Evolutionary conservation across 1,140 invertebrate genomes (phyloP).

Genomic region (Eueides isabella): DNA sequence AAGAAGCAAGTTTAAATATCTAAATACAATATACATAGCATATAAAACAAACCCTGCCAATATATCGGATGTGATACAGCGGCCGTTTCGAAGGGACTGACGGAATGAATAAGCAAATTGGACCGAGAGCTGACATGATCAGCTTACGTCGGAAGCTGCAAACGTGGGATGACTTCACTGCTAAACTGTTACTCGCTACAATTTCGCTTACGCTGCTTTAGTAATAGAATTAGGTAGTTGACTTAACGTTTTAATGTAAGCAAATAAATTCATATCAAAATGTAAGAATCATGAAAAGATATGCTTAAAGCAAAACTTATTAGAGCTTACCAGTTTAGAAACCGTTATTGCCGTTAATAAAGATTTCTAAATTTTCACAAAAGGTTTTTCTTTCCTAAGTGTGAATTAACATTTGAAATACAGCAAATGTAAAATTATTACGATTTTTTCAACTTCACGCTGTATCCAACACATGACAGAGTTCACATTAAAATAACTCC

Average conservation of each 20-base stretch:
- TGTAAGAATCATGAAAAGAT: too few species aligned
- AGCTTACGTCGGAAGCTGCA: slow-evolving; percentile 29
- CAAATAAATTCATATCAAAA: too few species aligned
- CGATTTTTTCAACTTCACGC: too few species aligned
- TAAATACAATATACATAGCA: neutral
- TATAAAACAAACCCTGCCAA: slow-evolving; percentile 8
- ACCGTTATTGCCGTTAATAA: too few species aligned
- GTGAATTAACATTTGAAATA: too few species aligned
- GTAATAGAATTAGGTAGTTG: slow-evolving; percentile 17
- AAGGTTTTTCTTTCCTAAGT: too few species aligned
- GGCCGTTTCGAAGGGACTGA: slow-evolving; percentile 26
- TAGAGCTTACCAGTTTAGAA: too few species aligned
- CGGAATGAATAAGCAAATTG: slow-evolving; percentile 42
- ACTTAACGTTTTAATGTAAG: neutral
- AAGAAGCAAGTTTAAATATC: neutral
- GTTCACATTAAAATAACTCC: too few species aligned
- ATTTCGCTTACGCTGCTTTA: neutral
- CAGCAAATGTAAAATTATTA: too few species aligned
- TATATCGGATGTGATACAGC: slow-evolving; percentile 11
- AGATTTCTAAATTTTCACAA: too few species aligned
- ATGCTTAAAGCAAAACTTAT: too few species aligned
- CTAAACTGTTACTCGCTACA: slow-evolving; percentile 20
- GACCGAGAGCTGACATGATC: slow-evolving; percentile 36
- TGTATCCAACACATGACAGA: too few species aligned
- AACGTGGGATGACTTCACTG: slow-evolving; percentile 28